Percentiles rank a stretch among this genome's conserved stretches.
phyloP scores from a whole-genome alignment of 2,113 vertebrate species.

The Parotia lawesii region DNA sequence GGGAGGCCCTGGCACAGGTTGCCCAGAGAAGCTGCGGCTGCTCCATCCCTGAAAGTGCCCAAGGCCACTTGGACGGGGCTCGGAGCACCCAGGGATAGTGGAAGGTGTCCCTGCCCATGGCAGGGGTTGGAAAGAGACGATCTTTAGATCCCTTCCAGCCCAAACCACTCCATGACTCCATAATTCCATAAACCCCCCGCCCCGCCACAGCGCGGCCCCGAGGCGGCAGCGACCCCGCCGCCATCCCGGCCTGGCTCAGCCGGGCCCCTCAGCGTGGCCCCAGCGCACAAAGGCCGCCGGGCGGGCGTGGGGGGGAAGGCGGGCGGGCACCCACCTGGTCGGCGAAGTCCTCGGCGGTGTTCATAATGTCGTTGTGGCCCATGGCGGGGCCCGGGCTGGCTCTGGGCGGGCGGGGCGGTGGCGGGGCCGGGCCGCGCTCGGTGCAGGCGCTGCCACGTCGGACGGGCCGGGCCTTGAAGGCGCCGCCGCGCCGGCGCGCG shows the following conservation, averaged over 20 bases:
- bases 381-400: slow-evolving; percentile 5
- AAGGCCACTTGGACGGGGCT: neutral
- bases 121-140: neutral
- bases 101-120: neutral
- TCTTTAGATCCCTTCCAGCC: neutral
- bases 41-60: neutral
- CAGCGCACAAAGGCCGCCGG: neutral
- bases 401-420: neutral
- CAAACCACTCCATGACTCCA: accelerated
- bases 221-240: neutral
- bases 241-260: neutral
- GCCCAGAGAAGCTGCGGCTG: neutral
- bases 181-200: neutral
- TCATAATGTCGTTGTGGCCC: slow-evolving; percentile 62
- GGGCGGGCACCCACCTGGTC: slow-evolving; percentile 42
- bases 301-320: too few species aligned
- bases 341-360: slow-evolving; percentile 60
- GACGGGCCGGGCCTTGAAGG: slow-evolving; percentile 39
- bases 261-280: neutral
- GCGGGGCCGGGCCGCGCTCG: neutral
- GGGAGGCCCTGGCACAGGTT: accelerated
- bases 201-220: neutral
- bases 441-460: neutral
- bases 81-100: accelerated
- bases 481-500: neutral